Percentiles rank a stretch among this genome's conserved stretches.
phyloP scores from a whole-genome alignment of 2,888 invertebrate genomes.

The Ophioninae sp. region DNA sequence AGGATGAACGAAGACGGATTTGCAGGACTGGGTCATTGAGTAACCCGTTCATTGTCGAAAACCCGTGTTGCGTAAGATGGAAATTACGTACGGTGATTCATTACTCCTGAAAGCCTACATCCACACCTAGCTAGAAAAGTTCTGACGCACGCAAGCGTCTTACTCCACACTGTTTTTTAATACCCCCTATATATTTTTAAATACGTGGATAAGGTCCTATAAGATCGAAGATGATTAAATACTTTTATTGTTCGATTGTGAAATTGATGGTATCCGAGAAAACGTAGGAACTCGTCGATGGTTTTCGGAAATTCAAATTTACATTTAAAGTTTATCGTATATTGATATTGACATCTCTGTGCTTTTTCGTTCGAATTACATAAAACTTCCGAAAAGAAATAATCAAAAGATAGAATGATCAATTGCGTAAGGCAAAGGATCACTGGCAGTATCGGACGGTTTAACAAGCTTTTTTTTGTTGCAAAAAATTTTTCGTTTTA shows the following conservation, averaged over 20 bases:
- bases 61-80: slow-evolving; percentile 51
- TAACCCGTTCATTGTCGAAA: slow-evolving; percentile 60
- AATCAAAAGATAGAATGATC: slow-evolving; percentile 18
- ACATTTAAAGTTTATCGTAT: slow-evolving; percentile 25
- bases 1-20: slow-evolving; percentile 52
- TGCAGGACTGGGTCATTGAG: slow-evolving; percentile 18
- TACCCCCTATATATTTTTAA: slow-evolving; percentile 7
- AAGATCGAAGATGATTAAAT: slow-evolving; percentile 22
- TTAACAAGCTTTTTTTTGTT: no score
- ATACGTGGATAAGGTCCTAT: not conserved
- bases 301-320: slow-evolving; percentile 49
- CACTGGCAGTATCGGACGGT: not conserved
- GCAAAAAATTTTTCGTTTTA: no score
- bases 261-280: slow-evolving; percentile 36
- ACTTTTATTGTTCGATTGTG: slow-evolving; percentile 5
- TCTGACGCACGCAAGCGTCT: slow-evolving; percentile 31
- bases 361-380: slow-evolving; percentile 20
- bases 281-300: slow-evolving; percentile 24
- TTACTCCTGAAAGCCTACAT: slow-evolving; percentile 37
- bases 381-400: slow-evolving; percentile 36
- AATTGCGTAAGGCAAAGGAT: slow-evolving; percentile 20
- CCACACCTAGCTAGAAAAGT: slow-evolving; percentile 16
- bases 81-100: slow-evolving; percentile 26
- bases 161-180: not conserved
- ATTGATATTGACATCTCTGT: slow-evolving; percentile 30